Evolutionary conservation across 2,113 vertebrate species (phyloP).

Genomic region (Mastomys natalensis): DNA sequence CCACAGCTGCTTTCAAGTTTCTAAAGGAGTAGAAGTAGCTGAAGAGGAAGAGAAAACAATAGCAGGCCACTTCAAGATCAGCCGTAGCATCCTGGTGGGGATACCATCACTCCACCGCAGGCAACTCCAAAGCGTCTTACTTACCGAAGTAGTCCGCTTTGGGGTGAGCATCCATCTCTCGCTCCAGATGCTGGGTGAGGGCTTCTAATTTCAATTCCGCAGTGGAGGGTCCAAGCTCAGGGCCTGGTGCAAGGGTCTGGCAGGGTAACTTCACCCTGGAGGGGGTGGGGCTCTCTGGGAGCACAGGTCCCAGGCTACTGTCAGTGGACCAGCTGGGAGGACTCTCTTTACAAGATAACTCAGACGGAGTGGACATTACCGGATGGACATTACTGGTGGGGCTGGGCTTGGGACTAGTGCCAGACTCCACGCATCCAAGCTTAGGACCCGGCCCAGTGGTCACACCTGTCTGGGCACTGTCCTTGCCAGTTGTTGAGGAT

Average conservation of each 20-base stretch:
- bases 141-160: constrained; percentile 98
- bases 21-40: constrained; percentile 41
- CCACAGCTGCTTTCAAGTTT: constrained; percentile 62
- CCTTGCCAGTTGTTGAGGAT: neutral
- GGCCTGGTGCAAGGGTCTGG: constrained; percentile 86
- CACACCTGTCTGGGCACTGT: constrained; percentile 57
- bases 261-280: constrained; percentile 88
- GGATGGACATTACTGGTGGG: constrained; percentile 38
- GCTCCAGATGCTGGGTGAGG: constrained; percentile 94
- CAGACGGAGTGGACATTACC: constrained; percentile 55
- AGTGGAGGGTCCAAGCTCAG: constrained; percentile 88
- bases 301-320: constrained; percentile 42
- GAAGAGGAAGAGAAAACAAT: constrained; percentile 5
- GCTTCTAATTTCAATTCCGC: constrained; percentile 96
- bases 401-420: constrained; percentile 39
- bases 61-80: neutral
- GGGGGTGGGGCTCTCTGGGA: constrained; percentile 78
- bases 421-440: constrained; percentile 31
- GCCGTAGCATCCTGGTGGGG: neutral
- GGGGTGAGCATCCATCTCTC: constrained; percentile 94
- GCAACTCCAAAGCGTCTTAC: constrained; percentile 57
- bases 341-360: constrained; percentile 72
- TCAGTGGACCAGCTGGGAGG: neutral
- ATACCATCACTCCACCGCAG: accelerated
- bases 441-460: constrained; percentile 76